A percentile compares a stretch with the other conserved stretches of the same genome.
phyloP scores from a whole-genome alignment of 30 jellyfish, hydroid and myxozoan species.

The Hydractinia echinata region DNA sequence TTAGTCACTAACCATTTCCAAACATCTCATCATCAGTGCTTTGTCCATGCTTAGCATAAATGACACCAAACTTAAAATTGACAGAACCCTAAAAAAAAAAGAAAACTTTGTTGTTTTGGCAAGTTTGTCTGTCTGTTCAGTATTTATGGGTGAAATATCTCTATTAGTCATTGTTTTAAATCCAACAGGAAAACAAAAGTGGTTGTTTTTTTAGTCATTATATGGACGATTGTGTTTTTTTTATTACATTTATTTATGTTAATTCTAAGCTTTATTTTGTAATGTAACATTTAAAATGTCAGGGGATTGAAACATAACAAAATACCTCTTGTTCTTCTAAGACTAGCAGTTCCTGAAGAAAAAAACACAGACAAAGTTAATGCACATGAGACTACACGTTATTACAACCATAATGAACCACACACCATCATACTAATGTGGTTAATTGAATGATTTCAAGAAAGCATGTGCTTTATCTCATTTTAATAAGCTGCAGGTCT shows the following conservation, averaged over 20 bases:
- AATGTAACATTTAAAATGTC: no score
- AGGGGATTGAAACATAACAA: not conserved
- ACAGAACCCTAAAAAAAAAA: constrained; percentile 78
- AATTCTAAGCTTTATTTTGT: no score
- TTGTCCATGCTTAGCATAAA: constrained; percentile 91
- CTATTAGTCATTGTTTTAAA: not conserved
- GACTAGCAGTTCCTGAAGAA: constrained; percentile 68
- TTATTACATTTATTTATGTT: no score
- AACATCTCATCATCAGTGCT: constrained; percentile 95
- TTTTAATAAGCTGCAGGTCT: no score
- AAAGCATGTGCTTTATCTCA: no score
- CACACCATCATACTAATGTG: no score
- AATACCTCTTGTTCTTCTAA: constrained; percentile 96
- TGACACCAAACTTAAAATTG: constrained; percentile 90
- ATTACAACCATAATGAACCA: no score
- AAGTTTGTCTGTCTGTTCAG: not conserved
- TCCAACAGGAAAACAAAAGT: not conserved
- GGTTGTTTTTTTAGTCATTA: not conserved
- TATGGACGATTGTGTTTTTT: not conserved
- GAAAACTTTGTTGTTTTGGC: not conserved
- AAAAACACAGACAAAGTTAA: constrained; percentile 8
- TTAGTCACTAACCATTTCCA: constrained; percentile 57
- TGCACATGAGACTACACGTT: no score
- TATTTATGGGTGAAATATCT: not conserved
- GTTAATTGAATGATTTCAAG: no score